phyloP scores from a whole-genome alignment of 2,113 vertebrate species.

The Morone chrysops region DNA sequence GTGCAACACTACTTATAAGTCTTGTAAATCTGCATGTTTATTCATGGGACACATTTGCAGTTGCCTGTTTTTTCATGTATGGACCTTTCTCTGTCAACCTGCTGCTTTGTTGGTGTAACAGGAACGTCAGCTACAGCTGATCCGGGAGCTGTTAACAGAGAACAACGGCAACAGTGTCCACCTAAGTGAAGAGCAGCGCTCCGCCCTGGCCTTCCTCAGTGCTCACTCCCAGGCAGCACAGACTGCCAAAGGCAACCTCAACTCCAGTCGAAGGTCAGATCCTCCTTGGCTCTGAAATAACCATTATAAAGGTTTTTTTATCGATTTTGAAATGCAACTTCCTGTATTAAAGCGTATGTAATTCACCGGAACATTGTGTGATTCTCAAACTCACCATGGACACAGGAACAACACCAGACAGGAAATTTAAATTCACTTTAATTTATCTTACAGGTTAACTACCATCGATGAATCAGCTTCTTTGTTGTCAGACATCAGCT shows the following conservation, averaged over 20 bases:
- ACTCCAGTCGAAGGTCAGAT: constrained; percentile 88
- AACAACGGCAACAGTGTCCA: constrained; percentile 89
- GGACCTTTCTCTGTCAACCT: background rate
- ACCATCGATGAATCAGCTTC: constrained; percentile 95
- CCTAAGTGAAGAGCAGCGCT: constrained; percentile 93
- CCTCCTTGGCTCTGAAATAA: background rate
- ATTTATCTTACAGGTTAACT: constrained; percentile 84
- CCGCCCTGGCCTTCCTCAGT: constrained; percentile 93
- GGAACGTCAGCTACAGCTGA: constrained; percentile 95
- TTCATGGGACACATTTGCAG: background rate
- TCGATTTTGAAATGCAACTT: background rate
- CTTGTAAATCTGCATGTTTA: background rate
- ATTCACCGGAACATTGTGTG: background rate
- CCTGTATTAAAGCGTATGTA: background rate
- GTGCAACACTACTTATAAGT: constrained; percentile 58
- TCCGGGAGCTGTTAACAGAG: constrained; percentile 93
- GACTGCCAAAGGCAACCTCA: constrained; percentile 63
- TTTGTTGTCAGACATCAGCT: constrained; percentile 96
- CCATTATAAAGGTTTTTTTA: background rate
- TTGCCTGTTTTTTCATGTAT: no score
- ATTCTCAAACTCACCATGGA: background rate
- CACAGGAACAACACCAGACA: background rate
- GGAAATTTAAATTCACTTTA: background rate
- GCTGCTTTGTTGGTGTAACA: constrained; percentile 64
- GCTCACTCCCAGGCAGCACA: constrained; percentile 84